Evolutionary conservation across 2,113 vertebrate genomes (phyloP).

Genomic region (Pipra filicauda): DNA sequence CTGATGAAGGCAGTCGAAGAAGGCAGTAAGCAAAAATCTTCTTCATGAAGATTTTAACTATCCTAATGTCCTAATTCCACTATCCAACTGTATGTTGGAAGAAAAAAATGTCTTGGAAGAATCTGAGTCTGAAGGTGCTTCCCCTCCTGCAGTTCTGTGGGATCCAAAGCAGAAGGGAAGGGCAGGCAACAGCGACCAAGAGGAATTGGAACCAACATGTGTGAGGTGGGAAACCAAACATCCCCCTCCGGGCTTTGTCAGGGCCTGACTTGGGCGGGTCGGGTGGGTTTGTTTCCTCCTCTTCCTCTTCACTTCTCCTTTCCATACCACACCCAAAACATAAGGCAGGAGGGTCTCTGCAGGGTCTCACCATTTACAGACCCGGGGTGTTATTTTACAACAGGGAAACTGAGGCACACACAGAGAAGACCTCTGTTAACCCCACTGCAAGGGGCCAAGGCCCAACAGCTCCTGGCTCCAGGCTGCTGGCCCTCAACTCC

Average conservation of each 20-base stretch:
- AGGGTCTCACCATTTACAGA: background rate
- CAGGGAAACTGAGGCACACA: background rate
- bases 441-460: background rate
- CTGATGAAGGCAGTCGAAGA: background rate
- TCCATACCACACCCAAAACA: background rate
- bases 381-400: background rate
- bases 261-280: background rate
- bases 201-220: rapidly evolving
- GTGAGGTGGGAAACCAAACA: background rate
- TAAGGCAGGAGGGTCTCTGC: background rate
- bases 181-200: background rate
- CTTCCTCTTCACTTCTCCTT: background rate
- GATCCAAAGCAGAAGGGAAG: background rate
- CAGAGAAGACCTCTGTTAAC: background rate
- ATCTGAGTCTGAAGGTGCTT: background rate
- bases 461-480: background rate
- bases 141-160: background rate
- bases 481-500: rapidly evolving
- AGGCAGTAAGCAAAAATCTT: background rate
- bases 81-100: background rate
- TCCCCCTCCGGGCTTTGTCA: background rate
- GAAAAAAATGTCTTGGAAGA: background rate
- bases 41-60: background rate
- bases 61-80: too few species aligned
- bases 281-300: background rate